Percentiles rank a stretch among this genome's conserved stretches.
These are phyloP conservation scores for Cryptoprocta ferox DNA, from an alignment of 2,797 vertebrate genomes.

Conservation along the genomic window DNA sequence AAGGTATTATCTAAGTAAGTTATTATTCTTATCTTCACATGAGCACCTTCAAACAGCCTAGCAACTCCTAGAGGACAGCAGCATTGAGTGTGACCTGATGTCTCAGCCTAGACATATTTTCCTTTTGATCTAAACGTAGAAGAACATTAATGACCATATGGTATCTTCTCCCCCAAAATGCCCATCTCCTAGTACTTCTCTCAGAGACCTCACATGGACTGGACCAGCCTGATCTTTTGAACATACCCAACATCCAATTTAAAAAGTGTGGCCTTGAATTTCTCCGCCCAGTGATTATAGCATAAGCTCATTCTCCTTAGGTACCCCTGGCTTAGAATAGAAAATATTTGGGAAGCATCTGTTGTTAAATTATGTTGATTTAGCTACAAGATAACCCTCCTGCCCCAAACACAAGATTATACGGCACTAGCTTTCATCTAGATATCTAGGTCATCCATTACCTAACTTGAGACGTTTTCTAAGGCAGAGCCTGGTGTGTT, in stretches of 20 bases:
- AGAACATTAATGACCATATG: neutral
- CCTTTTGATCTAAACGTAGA: slow-evolving; percentile 30
- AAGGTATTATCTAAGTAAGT: neutral
- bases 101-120: neutral
- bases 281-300: neutral
- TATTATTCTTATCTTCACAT: neutral
- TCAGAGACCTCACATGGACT: neutral
- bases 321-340: neutral
- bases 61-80: neutral
- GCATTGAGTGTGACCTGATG: neutral
- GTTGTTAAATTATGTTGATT: neutral
- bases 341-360: neutral
- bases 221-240: neutral
- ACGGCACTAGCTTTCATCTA: neutral
- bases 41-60: neutral
- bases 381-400: neutral
- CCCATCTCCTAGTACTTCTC: neutral
- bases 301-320: neutral
- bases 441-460: neutral
- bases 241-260: neutral
- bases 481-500: neutral
- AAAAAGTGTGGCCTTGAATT: neutral
- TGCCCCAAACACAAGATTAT: neutral
- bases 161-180: neutral
- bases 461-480: neutral